phyloP scores from a whole-genome alignment of 2,888 invertebrate genomes.

The Ischnura elegans region DNA sequence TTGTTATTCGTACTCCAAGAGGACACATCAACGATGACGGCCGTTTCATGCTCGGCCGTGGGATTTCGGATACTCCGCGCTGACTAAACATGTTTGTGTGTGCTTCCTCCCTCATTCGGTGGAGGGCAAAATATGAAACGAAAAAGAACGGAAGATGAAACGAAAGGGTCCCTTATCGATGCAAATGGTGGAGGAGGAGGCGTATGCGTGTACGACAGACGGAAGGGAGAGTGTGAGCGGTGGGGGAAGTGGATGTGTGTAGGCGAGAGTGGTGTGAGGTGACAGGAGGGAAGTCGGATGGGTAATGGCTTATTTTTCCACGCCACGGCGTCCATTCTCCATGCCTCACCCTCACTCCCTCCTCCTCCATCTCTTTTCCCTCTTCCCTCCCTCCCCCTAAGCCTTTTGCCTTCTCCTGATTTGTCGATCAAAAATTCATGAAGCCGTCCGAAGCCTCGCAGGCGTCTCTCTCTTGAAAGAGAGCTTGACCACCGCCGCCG shows the following conservation, averaged over 20 bases:
- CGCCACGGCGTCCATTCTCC: slow-evolving; percentile 45
- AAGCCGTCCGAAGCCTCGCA: slow-evolving; percentile 49
- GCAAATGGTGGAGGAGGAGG: background rate
- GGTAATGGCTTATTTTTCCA: slow-evolving; percentile 66
- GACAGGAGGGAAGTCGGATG: slow-evolving; percentile 6
- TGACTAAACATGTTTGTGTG: slow-evolving; percentile 26
- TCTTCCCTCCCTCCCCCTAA: background rate
- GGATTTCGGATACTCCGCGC: slow-evolving; percentile 23
- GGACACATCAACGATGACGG: background rate
- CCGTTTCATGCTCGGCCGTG: background rate
- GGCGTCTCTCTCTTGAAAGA: slow-evolving; percentile 60
- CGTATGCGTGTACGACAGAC: background rate
- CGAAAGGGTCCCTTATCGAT: slow-evolving; percentile 10
- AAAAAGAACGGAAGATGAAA: slow-evolving; percentile 22
- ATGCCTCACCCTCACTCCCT: background rate
- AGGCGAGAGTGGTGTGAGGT: slow-evolving; percentile 16
- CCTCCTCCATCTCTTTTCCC: background rate
- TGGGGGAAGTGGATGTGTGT: background rate
- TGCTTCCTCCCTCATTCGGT: background rate
- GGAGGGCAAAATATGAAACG: background rate
- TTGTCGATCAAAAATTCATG: slow-evolving; percentile 66
- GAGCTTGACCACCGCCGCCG: slow-evolving; percentile 53
- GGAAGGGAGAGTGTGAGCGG: background rate
- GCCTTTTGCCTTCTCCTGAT: slow-evolving; percentile 63
- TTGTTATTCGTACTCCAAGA: slow-evolving; percentile 7